Evolutionary conservation across 92 coral and sea anemone species (phyloP), one percentile per base, ranked within the genome.

Genomic region (Phenganax marumi): DNA sequence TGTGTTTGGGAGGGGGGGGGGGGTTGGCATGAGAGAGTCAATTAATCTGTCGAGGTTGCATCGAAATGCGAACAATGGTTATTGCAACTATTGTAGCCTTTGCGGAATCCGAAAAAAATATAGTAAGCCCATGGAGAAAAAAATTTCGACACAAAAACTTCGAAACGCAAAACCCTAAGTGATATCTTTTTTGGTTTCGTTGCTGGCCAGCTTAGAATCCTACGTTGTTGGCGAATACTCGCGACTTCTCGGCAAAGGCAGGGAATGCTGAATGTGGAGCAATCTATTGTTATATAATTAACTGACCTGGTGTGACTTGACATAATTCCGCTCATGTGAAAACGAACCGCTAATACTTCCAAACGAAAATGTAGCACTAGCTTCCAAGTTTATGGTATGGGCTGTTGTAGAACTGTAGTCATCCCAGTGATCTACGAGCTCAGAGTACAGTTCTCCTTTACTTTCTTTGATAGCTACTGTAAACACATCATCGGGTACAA

Each of bases 391-490:
- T 24, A 93, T 76, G 8, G 97, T 89, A 18, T 75, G 85, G 6
- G 97, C 68, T 8, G 97, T 93, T 75, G 87, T 89, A 1, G 93
- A 90, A 4, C 90, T 83, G 77, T 90, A 92, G 56, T 90, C 86
- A 13, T 87, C 73, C 97, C 95, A 93, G 92, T 91, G 95, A 54
- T 91, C 97, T 46, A 82, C 87, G 23, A 87, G 52, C 21, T 91
- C 95, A 6, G 97, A 88, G 63, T 80, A 84, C 77, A 80, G 43
- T 23, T 68, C 77, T 43, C 88, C 95, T 57, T 87, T 87, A 87
- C 95, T 93, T 80, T 89, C 86, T 85, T 93, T 93, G 19, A 87
- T 65, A 25, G 97, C 90, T 10, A 86, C 77, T 18, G 91, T 88
- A 68, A 82, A 88, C 8, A 84, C 89, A 78, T 91, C 81, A 56